Evolutionary conservation across 2,888 invertebrate genomes (phyloP).

Genomic region (Noctua comes): DNA sequence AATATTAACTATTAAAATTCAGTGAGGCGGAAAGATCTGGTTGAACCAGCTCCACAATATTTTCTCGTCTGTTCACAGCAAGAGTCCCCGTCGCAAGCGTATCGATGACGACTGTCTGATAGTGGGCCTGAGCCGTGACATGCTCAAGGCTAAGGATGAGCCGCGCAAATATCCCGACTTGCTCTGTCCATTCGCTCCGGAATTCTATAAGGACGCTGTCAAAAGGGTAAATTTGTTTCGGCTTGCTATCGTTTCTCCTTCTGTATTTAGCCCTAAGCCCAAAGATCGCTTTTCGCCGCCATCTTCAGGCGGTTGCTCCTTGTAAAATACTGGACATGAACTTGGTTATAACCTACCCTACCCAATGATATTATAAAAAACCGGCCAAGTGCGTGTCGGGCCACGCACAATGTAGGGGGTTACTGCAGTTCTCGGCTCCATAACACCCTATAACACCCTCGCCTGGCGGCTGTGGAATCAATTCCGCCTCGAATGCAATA

Average conservation of each 20-base stretch:
- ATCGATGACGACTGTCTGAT: conserved; percentile 84
- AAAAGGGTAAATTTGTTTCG: conserved; percentile 72
- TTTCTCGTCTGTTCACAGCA: conserved; percentile 67
- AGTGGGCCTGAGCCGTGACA: conserved; percentile 81
- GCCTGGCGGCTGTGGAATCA: too few species aligned
- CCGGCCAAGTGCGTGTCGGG: too few species aligned
- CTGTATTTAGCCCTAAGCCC: background rate
- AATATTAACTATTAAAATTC: too few species aligned
- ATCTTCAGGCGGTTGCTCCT: background rate
- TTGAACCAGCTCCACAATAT: background rate
- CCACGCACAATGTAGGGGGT: too few species aligned
- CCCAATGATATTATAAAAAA: too few species aligned
- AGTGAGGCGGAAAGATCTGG: background rate
- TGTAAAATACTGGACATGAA: background rate
- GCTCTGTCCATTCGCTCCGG: conserved; percentile 80
- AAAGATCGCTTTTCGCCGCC: background rate
- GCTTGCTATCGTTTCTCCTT: background rate
- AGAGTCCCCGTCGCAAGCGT: conserved; percentile 82
- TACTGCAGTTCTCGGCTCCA: too few species aligned
- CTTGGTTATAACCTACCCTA: too few species aligned
- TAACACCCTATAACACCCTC: too few species aligned
- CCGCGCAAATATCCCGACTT: conserved; percentile 75
- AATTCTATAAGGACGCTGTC: conserved; percentile 84
- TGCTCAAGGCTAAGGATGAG: conserved; percentile 75
- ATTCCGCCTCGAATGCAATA: too few species aligned